Percentiles rank a stretch among this genome's conserved stretches.
These are phyloP conservation scores for Bathybates hornii DNA, from an alignment of 2,113 vertebrate species.

Conservation along the genomic window DNA sequence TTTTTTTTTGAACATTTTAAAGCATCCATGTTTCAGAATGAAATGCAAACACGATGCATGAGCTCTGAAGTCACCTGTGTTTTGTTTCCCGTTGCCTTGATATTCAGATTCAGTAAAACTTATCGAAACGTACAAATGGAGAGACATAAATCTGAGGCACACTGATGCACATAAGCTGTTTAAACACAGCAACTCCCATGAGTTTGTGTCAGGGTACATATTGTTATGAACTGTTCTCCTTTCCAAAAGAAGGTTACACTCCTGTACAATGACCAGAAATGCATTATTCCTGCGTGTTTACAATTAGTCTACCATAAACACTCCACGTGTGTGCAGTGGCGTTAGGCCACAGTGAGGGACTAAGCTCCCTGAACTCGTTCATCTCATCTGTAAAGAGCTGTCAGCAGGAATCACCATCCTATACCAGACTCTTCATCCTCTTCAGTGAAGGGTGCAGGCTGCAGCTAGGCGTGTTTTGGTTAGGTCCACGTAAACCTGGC, in stretches of 20 bases:
- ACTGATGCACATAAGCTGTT: not conserved
- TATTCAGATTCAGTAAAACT: not conserved
- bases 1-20: not conserved
- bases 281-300: not conserved
- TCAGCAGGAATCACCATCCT: not conserved
- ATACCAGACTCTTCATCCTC: not conserved
- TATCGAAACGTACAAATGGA: not conserved
- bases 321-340: not conserved
- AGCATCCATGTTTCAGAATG: not conserved
- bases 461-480: not conserved
- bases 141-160: constrained; percentile 41
- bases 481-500: not conserved
- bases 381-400: not conserved
- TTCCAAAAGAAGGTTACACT: not conserved
- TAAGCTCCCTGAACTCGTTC: not conserved
- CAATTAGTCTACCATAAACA: not conserved
- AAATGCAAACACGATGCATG: not conserved
- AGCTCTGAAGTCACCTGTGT: not conserved
- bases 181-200: not conserved
- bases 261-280: not conserved
- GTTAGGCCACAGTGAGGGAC: not conserved
- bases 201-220: not conserved
- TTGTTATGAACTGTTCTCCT: not conserved
- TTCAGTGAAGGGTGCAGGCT: not conserved
- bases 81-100: not conserved